phyloP scores from a whole-genome alignment of 30 jellyfish, hydroid and myxozoan species.

The Aurelia aurita region DNA sequence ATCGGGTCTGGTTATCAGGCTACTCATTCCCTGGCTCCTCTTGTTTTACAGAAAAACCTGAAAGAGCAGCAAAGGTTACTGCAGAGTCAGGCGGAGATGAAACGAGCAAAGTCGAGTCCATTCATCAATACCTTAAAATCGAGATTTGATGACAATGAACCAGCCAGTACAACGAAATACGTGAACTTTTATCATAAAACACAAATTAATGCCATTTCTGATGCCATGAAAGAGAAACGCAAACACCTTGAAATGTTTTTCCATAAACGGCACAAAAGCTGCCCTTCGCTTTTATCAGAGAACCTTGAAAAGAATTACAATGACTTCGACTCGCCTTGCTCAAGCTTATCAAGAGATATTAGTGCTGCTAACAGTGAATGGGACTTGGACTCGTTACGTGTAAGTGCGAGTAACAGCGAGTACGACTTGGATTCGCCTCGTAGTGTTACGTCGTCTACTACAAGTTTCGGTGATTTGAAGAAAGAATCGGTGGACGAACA shows the following conservation, averaged over 20 bases:
- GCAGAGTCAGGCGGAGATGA: neutral
- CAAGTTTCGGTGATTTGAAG: slow-evolving; percentile 35
- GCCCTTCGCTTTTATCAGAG: slow-evolving; percentile 46
- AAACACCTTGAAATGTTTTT: neutral
- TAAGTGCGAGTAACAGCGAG: slow-evolving; percentile 51
- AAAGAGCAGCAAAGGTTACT: slow-evolving; percentile 2
- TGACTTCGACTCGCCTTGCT: slow-evolving; percentile 8
- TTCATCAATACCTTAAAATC: neutral
- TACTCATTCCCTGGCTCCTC: too few relatives aligned
- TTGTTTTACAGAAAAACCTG: slow-evolving; percentile 10
- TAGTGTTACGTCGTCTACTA: slow-evolving; percentile 34
- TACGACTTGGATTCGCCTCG: slow-evolving; percentile 45
- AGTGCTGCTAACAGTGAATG: slow-evolving; percentile 47
- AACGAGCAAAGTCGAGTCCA: slow-evolving; percentile 55
- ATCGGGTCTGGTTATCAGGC: too few relatives aligned
- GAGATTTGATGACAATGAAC: neutral
- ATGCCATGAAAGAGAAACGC: neutral
- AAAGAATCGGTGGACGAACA: neutral
- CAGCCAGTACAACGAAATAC: neutral
- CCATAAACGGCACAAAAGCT: slow-evolving; percentile 46
- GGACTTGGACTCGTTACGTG: slow-evolving; percentile 29
- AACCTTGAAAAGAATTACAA: neutral
- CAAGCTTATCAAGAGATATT: slow-evolving; percentile 8
- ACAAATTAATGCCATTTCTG: neutral
- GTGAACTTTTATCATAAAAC: too few relatives aligned